A percentile compares a stretch with the other conserved stretches of the same genome.
Evolutionary conservation across 2,113 vertebrate genomes (phyloP).

Genomic region (Stomatorhinus ivindoensis): DNA sequence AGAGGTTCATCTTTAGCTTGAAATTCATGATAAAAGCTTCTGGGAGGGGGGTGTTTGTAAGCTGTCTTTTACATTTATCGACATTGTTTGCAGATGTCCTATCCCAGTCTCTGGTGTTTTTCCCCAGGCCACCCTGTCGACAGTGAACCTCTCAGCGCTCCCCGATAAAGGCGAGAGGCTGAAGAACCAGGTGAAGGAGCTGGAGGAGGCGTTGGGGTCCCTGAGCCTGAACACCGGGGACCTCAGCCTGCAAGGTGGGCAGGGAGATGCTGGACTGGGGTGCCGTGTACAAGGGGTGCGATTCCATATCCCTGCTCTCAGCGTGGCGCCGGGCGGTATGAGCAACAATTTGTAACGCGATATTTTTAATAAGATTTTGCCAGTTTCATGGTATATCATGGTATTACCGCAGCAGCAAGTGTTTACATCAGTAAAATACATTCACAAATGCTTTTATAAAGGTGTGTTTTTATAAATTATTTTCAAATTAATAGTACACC

Average conservation of each 20-base stretch:
- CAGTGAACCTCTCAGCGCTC: slow-evolving; percentile 62
- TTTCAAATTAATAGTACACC: not conserved
- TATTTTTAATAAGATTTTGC: too few species aligned
- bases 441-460: not conserved
- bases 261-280: not conserved
- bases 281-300: not conserved
- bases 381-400: not conserved
- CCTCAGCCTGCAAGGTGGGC: slow-evolving; percentile 38
- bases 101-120: not conserved
- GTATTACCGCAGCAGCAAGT: too few species aligned
- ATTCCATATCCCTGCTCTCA: not conserved
- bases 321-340: not conserved
- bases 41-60: not conserved
- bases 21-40: not conserved
- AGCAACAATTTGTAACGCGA: too few species aligned
- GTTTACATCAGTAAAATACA: not conserved
- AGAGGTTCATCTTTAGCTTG: not conserved
- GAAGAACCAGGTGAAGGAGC: slow-evolving; percentile 62
- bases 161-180: slow-evolving; percentile 74
- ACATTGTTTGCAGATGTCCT: not conserved
- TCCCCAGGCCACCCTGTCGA: slow-evolving; percentile 62
- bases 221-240: slow-evolving; percentile 43
- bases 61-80: not conserved
- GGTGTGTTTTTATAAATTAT: not conserved
- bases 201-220: slow-evolving; percentile 59